Conservation (phyloP, 2,888 invertebrate genomes). For the Drosophila ustulata region DNA sequence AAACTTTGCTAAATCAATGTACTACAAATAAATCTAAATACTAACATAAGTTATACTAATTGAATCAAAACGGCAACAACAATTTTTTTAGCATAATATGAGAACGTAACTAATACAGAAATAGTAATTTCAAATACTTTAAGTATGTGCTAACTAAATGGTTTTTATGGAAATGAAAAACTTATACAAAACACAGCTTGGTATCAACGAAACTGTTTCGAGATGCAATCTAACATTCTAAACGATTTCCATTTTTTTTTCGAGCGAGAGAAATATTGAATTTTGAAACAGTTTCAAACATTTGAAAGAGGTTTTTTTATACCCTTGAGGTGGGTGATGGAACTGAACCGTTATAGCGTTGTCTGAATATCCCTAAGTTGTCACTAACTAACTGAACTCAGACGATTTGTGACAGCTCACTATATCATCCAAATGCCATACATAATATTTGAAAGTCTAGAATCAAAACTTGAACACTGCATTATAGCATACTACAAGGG, state of each 20-base stretch:
- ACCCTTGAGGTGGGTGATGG: neutral
- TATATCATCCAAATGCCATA: neutral
- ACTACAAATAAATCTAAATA: slow-evolving; percentile 49
- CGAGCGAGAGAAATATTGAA: neutral
- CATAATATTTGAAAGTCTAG: neutral
- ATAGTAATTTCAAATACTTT: slow-evolving; percentile 46
- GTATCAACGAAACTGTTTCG: neutral
- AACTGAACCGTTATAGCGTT: neutral
- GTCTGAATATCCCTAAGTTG: neutral
- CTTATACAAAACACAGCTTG: neutral
- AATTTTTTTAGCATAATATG: slow-evolving; percentile 54
- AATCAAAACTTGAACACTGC: neutral
- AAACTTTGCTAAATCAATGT: slow-evolving; percentile 68
- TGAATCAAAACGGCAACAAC: slow-evolving; percentile 28
- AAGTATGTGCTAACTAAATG: slow-evolving; percentile 49
- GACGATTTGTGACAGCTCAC: neutral
- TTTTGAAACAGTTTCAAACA: neutral
- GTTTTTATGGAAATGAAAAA: slow-evolving; percentile 24
- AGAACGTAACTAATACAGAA: slow-evolving; percentile 29
- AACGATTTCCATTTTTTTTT: neutral
- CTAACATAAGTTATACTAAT: slow-evolving; percentile 46
- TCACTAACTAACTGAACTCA: neutral
- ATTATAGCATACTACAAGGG: neutral
- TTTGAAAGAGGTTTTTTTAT: neutral
- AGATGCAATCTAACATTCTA: neutral